Conservation (phyloP, 2,797 vertebrate species). For the Hylomyscus alleni region DNA sequence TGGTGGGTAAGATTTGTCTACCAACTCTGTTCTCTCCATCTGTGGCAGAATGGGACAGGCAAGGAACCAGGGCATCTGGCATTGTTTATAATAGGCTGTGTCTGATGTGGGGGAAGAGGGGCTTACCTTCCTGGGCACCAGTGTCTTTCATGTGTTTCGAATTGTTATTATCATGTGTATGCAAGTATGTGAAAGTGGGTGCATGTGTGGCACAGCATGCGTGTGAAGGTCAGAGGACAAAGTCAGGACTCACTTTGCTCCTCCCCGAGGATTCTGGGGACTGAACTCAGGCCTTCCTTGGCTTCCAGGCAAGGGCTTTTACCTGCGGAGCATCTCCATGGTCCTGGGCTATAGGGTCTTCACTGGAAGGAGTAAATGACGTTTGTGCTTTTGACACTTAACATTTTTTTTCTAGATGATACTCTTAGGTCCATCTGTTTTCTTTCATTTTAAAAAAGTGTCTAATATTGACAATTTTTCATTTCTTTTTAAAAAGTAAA, state of each 20-base stretch:
- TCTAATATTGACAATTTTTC: slow-evolving; percentile 2
- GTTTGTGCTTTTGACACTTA: not conserved
- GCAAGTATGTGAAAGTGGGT: not conserved
- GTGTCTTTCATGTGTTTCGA: not conserved
- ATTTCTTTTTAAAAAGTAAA: slow-evolving; percentile 35
- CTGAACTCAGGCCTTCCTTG: not conserved
- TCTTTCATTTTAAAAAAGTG: not conserved
- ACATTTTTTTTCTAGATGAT: not conserved
- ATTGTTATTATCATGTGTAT: not conserved
- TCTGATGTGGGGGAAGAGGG: not conserved
- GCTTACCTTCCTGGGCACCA: not conserved
- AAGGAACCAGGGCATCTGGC: not conserved
- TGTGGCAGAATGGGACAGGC: not conserved
- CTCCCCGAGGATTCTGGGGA: not conserved
- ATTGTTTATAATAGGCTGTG: not conserved
- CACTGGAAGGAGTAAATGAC: not conserved
- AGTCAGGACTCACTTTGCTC: not conserved
- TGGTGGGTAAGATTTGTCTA: not conserved
- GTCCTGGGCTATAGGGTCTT: not conserved
- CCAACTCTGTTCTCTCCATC: not conserved
- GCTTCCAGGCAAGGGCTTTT: not conserved
- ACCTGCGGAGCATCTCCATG: too few species aligned
- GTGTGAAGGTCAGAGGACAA: not conserved
- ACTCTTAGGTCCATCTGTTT: not conserved
- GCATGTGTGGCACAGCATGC: not conserved